These are phyloP conservation scores for Rhinoptilus africanus DNA, from an alignment of 2,113 vertebrate species.

Conservation along the genomic window DNA sequence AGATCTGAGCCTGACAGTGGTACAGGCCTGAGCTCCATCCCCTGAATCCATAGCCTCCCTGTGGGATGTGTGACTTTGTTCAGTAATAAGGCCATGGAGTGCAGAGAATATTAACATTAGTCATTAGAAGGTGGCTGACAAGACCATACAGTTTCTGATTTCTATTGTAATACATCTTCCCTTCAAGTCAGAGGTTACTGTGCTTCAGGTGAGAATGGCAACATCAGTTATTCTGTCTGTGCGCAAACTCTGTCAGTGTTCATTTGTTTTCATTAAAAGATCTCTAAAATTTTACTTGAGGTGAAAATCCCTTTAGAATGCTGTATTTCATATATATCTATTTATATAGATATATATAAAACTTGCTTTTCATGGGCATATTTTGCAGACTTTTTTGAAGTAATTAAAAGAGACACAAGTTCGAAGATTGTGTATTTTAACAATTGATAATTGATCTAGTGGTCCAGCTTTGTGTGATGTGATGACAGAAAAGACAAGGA, in stretches of 20 bases:
- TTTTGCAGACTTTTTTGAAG: background rate
- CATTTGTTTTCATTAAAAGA: background rate
- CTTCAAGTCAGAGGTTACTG: background rate
- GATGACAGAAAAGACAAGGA: background rate
- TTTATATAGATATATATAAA: background rate
- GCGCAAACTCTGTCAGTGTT: background rate
- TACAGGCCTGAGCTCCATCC: background rate
- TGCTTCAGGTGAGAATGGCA: background rate
- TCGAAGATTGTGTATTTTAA: background rate
- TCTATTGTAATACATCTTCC: background rate
- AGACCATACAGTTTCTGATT: background rate
- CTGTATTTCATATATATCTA: background rate
- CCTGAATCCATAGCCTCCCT: background rate
- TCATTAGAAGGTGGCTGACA: background rate
- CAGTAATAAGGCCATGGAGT: background rate
- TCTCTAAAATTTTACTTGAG: background rate
- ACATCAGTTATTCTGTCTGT: background rate
- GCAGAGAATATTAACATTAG: background rate
- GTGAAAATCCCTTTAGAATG: background rate
- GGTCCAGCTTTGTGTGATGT: fast-evolving
- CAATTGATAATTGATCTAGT: background rate
- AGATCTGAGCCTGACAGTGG: background rate
- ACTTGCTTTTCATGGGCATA: background rate
- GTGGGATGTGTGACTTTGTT: background rate
- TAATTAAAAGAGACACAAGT: background rate